phyloP scores from a whole-genome alignment of 53 echinoderm and acorn worm species.

The Stichopus horrens region DNA sequence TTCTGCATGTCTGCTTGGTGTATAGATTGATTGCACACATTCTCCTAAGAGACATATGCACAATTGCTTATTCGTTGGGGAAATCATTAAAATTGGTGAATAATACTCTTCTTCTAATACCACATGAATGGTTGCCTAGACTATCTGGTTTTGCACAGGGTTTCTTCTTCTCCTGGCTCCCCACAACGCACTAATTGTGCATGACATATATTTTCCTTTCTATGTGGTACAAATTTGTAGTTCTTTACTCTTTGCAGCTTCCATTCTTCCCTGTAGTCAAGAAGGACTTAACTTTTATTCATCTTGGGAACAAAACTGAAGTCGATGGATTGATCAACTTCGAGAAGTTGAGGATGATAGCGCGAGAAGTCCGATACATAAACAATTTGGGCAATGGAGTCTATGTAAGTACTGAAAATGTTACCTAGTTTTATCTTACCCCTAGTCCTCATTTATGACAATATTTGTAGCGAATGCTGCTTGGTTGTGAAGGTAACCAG shows the following conservation, averaged over 20 bases:
- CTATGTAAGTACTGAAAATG: slow-evolving; percentile 67
- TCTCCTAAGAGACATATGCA: no score
- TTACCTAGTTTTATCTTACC: neutral
- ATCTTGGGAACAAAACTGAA: slow-evolving; percentile 96
- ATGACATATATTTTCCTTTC: neutral
- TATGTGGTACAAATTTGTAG: neutral
- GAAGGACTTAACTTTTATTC: slow-evolving; percentile 97
- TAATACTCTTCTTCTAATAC: neutral
- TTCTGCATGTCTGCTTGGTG: no score
- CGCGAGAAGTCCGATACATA: slow-evolving; percentile 89
- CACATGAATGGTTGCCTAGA: neutral
- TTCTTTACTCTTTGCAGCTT: slow-evolving; percentile 58
- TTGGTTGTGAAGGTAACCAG: no score
- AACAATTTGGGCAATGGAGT: slow-evolving; percentile 70
- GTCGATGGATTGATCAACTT: slow-evolving; percentile 97
- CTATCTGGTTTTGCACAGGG: no score
- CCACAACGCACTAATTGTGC: neutral
- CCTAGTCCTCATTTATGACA: neutral
- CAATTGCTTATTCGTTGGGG: no score
- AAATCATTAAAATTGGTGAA: neutral
- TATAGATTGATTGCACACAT: no score
- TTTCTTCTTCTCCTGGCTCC: no score
- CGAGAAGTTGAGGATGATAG: slow-evolving; percentile 96
- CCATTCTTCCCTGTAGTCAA: slow-evolving; percentile 98
- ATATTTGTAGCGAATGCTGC: no score